Evolutionary conservation across 2,888 invertebrate genomes (phyloP), one percentile per base, ranked within the genome.

Genomic region (Cryptus armator): DNA sequence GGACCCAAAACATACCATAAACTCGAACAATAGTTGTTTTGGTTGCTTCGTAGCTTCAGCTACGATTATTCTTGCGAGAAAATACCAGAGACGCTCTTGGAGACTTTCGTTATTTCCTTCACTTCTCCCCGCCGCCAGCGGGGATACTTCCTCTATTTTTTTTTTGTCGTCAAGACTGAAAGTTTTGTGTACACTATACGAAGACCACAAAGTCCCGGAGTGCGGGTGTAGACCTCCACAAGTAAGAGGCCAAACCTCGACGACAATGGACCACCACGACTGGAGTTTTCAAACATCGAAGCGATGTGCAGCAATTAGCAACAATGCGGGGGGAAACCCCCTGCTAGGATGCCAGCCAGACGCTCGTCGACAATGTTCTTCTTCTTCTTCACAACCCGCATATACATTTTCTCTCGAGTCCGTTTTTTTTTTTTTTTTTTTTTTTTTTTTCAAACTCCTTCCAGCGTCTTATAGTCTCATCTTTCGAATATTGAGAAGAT

Each of bases 21-120:
- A 91, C n/a, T 87, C 82, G 90, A 88, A 92, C 92, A 92, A 92
- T 91, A 87, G 84, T 75, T 90, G 90, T 91, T 92, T 92, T 91
- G 90, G 89, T 88, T 85, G 79, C 84, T 66, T 48, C 37, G 32
- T 77, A 68, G 81, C 85, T 87, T 10, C 53, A 64, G 68, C 59
- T 86, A 37, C 2, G 14, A 32, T 87, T 76, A 81, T 83, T 70
- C 77, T 77, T 81, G 81, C 14, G 71, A 82, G 87, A 87, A 89
- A 88, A 88, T 85, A n/a, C 84, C 46, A 5, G 51, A 62, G n/a
- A 53, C 71, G 53, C 44, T 66, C 9, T 12, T 9, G 71, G 32
- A 46, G 14, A 68, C 51, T 48, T 24, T 37, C 37, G 51, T 56
- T 53, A 48, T 66, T 56, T 67, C 14, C 14, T 48, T 51, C 51